Base-by-base conservation (phyloP, 2,113 vertebrate species). In the Tachysurus vachellii region DNA sequence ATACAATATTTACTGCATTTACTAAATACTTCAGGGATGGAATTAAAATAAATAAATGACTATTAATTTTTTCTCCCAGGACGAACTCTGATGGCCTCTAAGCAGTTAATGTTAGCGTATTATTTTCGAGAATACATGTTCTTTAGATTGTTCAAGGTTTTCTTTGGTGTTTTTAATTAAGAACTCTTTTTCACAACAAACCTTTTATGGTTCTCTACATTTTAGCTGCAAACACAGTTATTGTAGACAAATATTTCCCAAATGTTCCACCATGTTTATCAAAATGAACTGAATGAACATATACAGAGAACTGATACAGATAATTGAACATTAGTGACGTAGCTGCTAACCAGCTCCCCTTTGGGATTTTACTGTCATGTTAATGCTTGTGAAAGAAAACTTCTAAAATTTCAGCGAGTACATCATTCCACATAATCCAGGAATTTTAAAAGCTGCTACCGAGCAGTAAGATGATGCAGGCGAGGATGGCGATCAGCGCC, bases 401-500 rank as follows among this genome's bases (percentile, higher is more conserved):
- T 50, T 50, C 23, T n/a, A 36, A 9, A 3, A 16, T 75, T 26
- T 47, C 9, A 28, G 17, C 9, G 50, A 28, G 44, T 3, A 19
- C 17, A 70, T 71, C 7, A 64, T 23, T 9, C 12, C 17, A 19
- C 14, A 14, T 28, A 4, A 75, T 44, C 26, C 44, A 1, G 21
- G 83, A 12, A n/a, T n/a, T 76, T 50, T 11, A 53, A 44, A 76
- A 79, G 91, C 19, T 94, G 96, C 0, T 96, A 99, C 98, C 98
- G 87, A 99, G 93, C 36, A 99, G 94, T 85, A 99, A 94, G 91
- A 99, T 96, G 91, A 99, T 98, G 93, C 98, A 99, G 12, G 98
- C 98, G 86, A 99, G 93, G 92, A 99, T 99, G 76, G 98, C 98
- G 85, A 99, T 99, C 86, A 99, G 95, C 47, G 98, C 98, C 54